Percentiles rank a stretch among this genome's conserved stretches.
These are phyloP conservation scores for Eulemur rubriventer DNA, from an alignment of 2,797 vertebrate species.

Conservation along the genomic window DNA sequence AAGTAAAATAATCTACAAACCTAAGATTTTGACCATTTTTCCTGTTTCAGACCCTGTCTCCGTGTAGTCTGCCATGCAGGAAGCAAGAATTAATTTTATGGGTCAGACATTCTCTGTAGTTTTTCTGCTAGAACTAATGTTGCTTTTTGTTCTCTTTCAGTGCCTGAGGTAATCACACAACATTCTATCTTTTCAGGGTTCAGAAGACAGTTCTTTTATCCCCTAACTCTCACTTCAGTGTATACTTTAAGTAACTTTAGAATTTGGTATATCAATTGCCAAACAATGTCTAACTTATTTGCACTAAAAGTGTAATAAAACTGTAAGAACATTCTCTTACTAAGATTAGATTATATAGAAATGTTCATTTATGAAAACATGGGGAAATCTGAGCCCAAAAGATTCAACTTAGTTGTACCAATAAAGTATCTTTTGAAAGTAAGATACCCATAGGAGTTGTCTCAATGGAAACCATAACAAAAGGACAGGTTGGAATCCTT, in stretches of 20 bases:
- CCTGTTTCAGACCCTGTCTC: not conserved
- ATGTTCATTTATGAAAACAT: not conserved
- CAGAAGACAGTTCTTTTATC: constrained; percentile 30
- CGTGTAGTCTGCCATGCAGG: not conserved
- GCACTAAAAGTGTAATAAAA: not conserved
- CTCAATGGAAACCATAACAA: not conserved
- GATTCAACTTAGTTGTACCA: not conserved
- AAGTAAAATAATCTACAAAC: not conserved
- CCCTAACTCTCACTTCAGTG: not conserved
- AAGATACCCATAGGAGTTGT: not conserved
- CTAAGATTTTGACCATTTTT: not conserved
- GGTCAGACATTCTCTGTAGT: constrained; percentile 7
- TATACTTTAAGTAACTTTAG: not conserved
- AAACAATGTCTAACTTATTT: not conserved
- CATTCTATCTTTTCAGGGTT: constrained; percentile 25
- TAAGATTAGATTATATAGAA: not conserved
- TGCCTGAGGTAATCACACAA: constrained; percentile 3
- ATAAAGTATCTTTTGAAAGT: not conserved
- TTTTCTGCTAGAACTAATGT: not conserved
- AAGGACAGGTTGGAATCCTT: not conserved
- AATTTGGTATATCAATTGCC: not conserved
- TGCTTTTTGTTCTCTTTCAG: not conserved
- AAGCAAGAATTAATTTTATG: constrained; percentile 59
- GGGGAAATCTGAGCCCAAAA: not conserved
- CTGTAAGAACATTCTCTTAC: not conserved